Evolutionary conservation across 2,797 vertebrate species (phyloP).

Genomic region (Enoplosus armatus): DNA sequence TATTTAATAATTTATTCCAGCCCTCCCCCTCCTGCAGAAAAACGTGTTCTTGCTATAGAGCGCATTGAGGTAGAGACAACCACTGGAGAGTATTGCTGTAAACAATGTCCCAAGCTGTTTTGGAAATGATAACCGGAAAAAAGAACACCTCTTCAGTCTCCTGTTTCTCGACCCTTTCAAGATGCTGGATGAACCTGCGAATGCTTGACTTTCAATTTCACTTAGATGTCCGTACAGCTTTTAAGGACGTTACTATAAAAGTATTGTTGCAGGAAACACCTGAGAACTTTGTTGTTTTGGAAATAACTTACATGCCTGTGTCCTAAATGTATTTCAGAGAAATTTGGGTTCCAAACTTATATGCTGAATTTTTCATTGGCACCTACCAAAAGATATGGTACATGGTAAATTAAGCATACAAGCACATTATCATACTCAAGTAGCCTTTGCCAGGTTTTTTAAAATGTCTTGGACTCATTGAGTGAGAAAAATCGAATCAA

Average conservation of each 20-base stretch:
- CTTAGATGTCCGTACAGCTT: constrained; percentile 23
- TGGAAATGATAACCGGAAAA: constrained; percentile 59
- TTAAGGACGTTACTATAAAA: background rate
- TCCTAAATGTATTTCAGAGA: constrained; percentile 1
- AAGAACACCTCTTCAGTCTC: constrained; percentile 17
- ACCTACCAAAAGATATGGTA: background rate
- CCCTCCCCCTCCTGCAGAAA: background rate
- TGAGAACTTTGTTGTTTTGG: background rate
- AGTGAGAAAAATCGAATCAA: constrained; percentile 22
- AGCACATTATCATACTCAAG: background rate
- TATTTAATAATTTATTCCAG: constrained; percentile 36
- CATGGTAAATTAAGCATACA: too few species aligned
- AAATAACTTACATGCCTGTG: background rate
- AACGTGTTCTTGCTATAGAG: constrained; percentile 20
- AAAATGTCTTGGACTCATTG: background rate
- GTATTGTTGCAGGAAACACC: background rate
- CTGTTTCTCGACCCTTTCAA: constrained; percentile 61
- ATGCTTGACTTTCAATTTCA: constrained; percentile 17
- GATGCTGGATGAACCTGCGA: constrained; percentile 57
- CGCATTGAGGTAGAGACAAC: constrained; percentile 17
- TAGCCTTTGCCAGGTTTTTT: background rate
- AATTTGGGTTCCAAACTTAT: background rate
- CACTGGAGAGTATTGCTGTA: constrained; percentile 39
- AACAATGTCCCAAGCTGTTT: constrained; percentile 60
- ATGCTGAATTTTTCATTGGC: background rate